Conservation (phyloP, 2,888 invertebrate genomes). For the Ophonus ardosiacus region DNA sequence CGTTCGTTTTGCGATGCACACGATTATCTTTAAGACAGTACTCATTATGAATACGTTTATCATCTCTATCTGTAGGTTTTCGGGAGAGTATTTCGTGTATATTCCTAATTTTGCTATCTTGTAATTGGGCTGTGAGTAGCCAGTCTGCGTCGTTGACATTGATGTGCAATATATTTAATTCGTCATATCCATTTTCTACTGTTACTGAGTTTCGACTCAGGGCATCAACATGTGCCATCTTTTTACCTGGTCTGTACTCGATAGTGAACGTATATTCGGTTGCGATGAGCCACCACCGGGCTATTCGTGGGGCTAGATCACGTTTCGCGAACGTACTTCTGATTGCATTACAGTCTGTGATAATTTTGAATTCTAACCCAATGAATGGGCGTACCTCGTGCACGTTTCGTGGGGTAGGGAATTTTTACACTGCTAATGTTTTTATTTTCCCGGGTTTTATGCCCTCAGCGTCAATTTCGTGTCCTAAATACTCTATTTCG, state of each 20-base stretch:
- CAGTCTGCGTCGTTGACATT: conserved; percentile 9
- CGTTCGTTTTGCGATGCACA: conserved; percentile 61
- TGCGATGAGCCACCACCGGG: conserved; percentile 69
- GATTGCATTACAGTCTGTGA: conserved; percentile 33
- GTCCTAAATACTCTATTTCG: conserved; percentile 49
- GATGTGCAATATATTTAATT: conserved; percentile 23
- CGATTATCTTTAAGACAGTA: conserved; percentile 65
- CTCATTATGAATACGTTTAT: conserved; percentile 64
- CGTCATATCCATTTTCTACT: conserved; percentile 35
- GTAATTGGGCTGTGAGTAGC: conserved; percentile 26
- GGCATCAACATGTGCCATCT: conserved; percentile 69
- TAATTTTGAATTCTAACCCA: conserved; percentile 48
- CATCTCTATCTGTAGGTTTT: conserved; percentile 47
- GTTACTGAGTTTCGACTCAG: conserved; percentile 65
- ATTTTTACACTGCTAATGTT: conserved; percentile 63
- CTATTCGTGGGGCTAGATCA: conserved; percentile 66
- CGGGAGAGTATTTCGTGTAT: conserved; percentile 2
- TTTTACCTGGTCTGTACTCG: conserved; percentile 67
- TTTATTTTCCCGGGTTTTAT: too few species aligned
- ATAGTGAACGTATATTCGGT: conserved; percentile 69
- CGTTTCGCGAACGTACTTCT: conserved; percentile 40
- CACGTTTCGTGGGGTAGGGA: not conserved
- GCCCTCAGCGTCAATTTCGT: conserved; percentile 53
- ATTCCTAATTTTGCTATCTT: not conserved
- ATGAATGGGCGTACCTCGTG: conserved; percentile 67